These are phyloP conservation scores for Hippopotamus amphibius DNA, from an alignment of 2,113 vertebrate species.

Conservation along the genomic window DNA sequence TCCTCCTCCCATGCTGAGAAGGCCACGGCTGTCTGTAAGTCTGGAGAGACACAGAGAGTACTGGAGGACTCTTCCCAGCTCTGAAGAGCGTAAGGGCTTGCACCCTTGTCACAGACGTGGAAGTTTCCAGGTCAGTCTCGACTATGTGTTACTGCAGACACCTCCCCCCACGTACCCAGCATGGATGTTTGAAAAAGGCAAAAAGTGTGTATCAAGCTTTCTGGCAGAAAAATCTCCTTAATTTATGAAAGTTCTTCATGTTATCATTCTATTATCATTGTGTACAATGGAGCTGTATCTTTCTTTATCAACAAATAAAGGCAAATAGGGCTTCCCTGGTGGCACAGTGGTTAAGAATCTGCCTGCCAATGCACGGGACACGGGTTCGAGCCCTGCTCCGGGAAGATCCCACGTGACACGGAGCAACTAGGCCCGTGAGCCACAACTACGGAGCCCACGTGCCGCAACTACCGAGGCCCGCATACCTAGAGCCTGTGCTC, in stretches of 20 bases:
- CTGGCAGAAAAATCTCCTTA: conserved; percentile 22
- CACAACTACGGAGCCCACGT: too few species aligned
- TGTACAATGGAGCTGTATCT: background rate
- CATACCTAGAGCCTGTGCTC: too few species aligned
- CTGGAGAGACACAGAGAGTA: background rate
- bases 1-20: background rate
- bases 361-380: too few species aligned
- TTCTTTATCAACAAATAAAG: conserved; percentile 2
- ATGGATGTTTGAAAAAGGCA: background rate
- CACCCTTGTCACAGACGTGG: background rate
- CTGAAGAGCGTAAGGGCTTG: background rate
- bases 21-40: too few species aligned
- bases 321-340: background rate
- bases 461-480: too few species aligned
- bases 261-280: background rate
- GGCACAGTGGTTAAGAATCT: too few species aligned
- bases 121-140: background rate
- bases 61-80: background rate
- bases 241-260: background rate
- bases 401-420: too few species aligned
- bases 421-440: too few species aligned
- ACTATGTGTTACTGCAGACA: background rate
- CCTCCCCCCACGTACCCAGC: background rate
- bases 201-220: conserved; percentile 20
- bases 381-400: too few species aligned